Evolutionary conservation across 2,797 vertebrate species (phyloP), one percentile per base, ranked within the genome.

Genomic region (Hephaestus fuliginosus): DNA sequence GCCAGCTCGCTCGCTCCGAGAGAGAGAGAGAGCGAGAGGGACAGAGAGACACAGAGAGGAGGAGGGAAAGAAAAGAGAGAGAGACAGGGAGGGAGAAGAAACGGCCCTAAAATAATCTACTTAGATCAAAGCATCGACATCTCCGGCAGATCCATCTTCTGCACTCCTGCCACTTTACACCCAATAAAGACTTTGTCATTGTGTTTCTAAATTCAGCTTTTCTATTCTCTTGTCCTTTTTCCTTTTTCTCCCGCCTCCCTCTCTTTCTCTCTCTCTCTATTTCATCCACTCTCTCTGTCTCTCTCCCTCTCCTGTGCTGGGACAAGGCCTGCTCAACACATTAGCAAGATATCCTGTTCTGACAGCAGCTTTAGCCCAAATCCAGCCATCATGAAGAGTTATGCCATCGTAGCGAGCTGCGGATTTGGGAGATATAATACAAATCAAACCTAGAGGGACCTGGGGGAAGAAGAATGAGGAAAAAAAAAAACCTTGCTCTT

Each of bases 321-420:
- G 68, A 57, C 74, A 44, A 7, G 81, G 89, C 70, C 91, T 91
- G 88, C 86, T 91, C 85, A 89, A 92, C 86, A 83, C 92, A 93
- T 91, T 93, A 91, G 84, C 79, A 78, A 81, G 90, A 89, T 85
- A 90, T 92, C 86, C 86, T 71, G 61, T 91, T 94, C 89, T 87
- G 92, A 94, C 89, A 91, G 89, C 83, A 81, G 90, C 91, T 92
- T 92, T 84, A 90, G 78, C 33, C 86, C 87, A 92, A 93, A 95
- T 92, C 85, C 88, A 89, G 82, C 88, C 85, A 90, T 93, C 92
- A 92, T 51, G 61, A 88, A 93, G 93, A 95, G 88, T 93, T 93
- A 92, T 93, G 87, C 81, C 78, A 70, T 86, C 39, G 66, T 57
- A 84, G 81, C 55, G 18, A 88, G 76, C 79, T 74, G 80, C 7